Conservation (phyloP, 2,113 vertebrate genomes). For the Onychostoma macrolepis region DNA sequence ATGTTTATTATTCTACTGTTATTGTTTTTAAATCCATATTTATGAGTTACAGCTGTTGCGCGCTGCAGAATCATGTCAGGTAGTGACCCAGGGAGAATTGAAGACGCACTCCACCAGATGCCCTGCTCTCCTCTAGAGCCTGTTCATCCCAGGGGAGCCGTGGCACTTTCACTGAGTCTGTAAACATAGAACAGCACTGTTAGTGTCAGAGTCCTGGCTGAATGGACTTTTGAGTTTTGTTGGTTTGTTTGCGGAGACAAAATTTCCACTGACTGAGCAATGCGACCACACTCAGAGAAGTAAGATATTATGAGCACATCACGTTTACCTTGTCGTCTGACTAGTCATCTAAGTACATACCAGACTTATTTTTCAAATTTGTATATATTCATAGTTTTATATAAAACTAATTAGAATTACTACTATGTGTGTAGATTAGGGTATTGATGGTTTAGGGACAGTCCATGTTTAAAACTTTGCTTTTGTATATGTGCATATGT, state of each 20-base stretch:
- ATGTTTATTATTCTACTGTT: background rate
- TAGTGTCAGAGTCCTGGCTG: background rate
- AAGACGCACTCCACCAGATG: background rate
- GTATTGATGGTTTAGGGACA: background rate
- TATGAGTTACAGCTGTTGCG: constrained; percentile 34
- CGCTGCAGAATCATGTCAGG: constrained; percentile 21
- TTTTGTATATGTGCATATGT: too few relatives aligned
- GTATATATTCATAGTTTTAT: background rate
- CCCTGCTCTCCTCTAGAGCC: constrained; percentile 35
- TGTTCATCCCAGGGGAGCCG: constrained; percentile 27
- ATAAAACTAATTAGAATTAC: background rate
- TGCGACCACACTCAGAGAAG: background rate
- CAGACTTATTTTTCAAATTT: background rate
- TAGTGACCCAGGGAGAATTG: constrained; percentile 25
- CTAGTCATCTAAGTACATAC: background rate
- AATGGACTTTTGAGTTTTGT: background rate
- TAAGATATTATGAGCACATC: background rate
- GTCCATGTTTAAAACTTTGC: background rate
- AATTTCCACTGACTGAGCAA: background rate
- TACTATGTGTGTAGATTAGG: background rate
- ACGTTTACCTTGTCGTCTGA: background rate
- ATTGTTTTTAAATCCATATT: constrained; percentile 42
- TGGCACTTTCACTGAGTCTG: constrained; percentile 49
- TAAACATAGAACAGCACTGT: constrained; percentile 27
- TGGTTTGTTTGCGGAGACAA: background rate